Evolutionary conservation across 2,797 vertebrate genomes (phyloP).

Genomic region (Pygocentrus nattereri): DNA sequence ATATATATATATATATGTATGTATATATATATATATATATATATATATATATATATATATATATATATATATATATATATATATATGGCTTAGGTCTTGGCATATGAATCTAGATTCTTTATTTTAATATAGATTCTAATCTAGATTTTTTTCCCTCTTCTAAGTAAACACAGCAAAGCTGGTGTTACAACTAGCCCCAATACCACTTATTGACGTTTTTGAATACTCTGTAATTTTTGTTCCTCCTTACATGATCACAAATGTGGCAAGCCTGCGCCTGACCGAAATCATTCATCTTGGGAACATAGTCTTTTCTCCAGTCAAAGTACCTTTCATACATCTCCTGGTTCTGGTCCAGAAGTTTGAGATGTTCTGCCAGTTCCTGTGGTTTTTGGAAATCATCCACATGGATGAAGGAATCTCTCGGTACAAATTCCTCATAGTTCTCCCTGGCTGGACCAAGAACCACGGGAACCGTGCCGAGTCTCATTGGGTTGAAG

Average conservation of each 20-base stretch:
- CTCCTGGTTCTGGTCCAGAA: constrained; percentile 35
- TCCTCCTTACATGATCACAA: constrained; percentile 35
- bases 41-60: too few species aligned
- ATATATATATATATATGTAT: too few species aligned
- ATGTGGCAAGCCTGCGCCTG: constrained; percentile 28
- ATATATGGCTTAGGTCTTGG: too few species aligned
- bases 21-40: too few species aligned
- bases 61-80: too few species aligned
- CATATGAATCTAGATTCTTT: too few species aligned
- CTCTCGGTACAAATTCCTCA: constrained; percentile 28
- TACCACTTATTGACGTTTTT: constrained; percentile 56
- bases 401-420: constrained; percentile 63
- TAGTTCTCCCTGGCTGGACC: constrained; percentile 56
- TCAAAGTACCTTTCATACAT: constrained; percentile 54
- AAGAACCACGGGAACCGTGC: constrained; percentile 54
- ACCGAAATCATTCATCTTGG: background rate
- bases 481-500: background rate
- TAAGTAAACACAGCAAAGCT: too few species aligned
- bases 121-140: too few species aligned
- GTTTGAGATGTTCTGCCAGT: constrained; percentile 54
- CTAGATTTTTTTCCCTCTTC: too few species aligned
- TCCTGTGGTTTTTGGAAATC: constrained; percentile 55
- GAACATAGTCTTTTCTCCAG: constrained; percentile 44
- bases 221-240: constrained; percentile 2
- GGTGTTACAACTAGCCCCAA: constrained; percentile 38